These are phyloP conservation scores for Lapara coniferarum DNA, from an alignment of 2,888 invertebrate genomes.

Conservation along the genomic window DNA sequence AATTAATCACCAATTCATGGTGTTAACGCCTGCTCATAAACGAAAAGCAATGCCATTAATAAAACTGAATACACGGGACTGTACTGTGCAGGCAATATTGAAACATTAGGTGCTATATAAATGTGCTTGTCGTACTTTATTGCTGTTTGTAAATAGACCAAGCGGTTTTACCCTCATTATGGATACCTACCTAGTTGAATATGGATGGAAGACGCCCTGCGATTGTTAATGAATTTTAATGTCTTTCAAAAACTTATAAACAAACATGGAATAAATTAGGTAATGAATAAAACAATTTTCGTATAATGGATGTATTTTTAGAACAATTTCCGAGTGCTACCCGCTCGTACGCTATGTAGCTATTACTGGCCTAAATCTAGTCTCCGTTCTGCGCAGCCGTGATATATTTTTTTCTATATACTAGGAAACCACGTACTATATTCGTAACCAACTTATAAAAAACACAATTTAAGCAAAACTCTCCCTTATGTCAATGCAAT, in stretches of 20 bases:
- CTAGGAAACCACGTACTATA: conserved; percentile 44
- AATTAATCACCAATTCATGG: no score
- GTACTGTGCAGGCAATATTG: no score
- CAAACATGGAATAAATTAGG: neutral
- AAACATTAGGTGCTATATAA: no score
- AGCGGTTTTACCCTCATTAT: no score
- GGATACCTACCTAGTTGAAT: no score
- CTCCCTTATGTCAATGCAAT: conserved; percentile 29
- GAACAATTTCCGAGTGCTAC: neutral
- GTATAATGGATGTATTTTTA: conserved; percentile 5
- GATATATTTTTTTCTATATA: conserved; percentile 56
- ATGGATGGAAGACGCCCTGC: no score
- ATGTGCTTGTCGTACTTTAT: no score
- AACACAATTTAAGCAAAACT: conserved; percentile 32
- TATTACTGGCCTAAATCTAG: conserved; percentile 37
- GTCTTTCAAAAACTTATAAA: neutral
- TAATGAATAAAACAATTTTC: neutral
- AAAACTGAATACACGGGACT: no score
- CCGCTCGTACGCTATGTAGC: conserved; percentile 6
- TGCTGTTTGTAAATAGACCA: no score
- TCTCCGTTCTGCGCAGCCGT: conserved; percentile 40
- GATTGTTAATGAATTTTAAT: neutral
- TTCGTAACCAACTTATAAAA: conserved; percentile 32
- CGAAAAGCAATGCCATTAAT: no score
- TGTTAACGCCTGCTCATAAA: no score